A percentile compares a stretch with the other conserved stretches of the same genome.
Evolutionary conservation across 2,113 vertebrate species (phyloP).

Genomic region (Thunnus maccoyii): DNA sequence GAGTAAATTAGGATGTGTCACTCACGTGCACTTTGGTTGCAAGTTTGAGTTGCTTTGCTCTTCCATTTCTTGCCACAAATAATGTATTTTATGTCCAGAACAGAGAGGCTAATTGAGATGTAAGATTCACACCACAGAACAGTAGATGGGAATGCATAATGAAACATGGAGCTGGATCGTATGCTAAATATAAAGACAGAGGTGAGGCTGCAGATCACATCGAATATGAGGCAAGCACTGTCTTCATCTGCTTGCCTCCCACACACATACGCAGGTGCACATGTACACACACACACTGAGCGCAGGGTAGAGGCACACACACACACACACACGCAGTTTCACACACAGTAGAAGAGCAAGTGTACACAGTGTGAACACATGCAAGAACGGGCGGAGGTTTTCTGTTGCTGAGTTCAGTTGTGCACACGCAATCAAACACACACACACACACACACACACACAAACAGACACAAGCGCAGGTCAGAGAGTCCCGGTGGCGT

Average conservation of each 20-base stretch:
- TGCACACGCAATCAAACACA: constrained; percentile 11
- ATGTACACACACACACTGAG: constrained; percentile 17
- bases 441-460: constrained; percentile 42
- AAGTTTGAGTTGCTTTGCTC: constrained; percentile 36
- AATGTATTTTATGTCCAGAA: constrained; percentile 69
- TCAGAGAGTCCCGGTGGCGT: constrained; percentile 77
- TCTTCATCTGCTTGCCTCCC: constrained; percentile 73
- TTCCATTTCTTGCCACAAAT: constrained; percentile 61
- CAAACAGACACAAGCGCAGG: constrained; percentile 65
- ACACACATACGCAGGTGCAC: constrained; percentile 51
- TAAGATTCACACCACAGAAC: constrained; percentile 72
- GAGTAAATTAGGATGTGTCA: constrained; percentile 4
- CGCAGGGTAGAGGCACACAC: constrained; percentile 7
- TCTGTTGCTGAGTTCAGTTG: constrained; percentile 50
- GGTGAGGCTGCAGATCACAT: constrained; percentile 75
- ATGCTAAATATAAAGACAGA: constrained; percentile 81
- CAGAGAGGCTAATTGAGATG: constrained; percentile 78
- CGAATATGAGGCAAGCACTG: constrained; percentile 69
- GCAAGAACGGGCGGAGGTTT: constrained; percentile 47
- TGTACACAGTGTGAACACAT: constrained; percentile 32
- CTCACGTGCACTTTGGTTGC: constrained; percentile 7
- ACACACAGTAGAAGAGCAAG: constrained; percentile 32
- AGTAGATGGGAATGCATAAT: constrained; percentile 73
- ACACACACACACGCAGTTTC: constrained; percentile 20
- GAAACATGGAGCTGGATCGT: constrained; percentile 70